phyloP scores from a whole-genome alignment of 2,888 invertebrate species.

The Zootermopsis nevadensis region DNA sequence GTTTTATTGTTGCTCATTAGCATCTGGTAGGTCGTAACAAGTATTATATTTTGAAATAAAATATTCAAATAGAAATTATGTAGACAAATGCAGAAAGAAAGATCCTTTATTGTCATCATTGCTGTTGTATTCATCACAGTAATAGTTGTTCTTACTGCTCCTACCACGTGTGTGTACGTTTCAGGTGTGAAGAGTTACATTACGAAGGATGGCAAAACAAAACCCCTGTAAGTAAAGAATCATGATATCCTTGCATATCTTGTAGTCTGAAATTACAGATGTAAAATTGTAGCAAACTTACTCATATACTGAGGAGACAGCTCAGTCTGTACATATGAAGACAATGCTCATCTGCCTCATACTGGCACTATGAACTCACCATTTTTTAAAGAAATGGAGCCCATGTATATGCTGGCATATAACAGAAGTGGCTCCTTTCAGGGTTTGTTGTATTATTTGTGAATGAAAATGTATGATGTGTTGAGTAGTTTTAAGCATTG shows the following conservation, averaged over 20 bases:
- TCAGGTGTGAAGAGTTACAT: conserved; percentile 49
- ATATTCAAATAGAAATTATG: no score
- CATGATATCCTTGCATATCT: not conserved
- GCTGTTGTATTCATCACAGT: no score
- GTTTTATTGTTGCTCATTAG: no score
- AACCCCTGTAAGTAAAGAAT: conserved; percentile 32
- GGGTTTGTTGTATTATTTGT: not conserved
- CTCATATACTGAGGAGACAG: not conserved
- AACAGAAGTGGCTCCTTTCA: not conserved
- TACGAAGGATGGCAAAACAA: conserved; percentile 48
- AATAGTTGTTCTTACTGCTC: not conserved
- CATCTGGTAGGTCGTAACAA: no score
- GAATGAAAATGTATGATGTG: not conserved
- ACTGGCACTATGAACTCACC: not conserved
- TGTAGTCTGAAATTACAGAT: not conserved
- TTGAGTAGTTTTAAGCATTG: not conserved
- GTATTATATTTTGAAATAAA: no score
- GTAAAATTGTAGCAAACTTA: not conserved
- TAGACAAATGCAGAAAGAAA: no score
- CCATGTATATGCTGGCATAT: not conserved
- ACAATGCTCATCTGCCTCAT: not conserved
- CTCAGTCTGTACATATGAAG: not conserved
- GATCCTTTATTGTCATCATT: no score
- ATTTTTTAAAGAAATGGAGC: not conserved
- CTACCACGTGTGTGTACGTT: conserved; percentile 15